Evolutionary conservation across 2,113 vertebrate species (phyloP).

Genomic region (Bagarius yarrelli): DNA sequence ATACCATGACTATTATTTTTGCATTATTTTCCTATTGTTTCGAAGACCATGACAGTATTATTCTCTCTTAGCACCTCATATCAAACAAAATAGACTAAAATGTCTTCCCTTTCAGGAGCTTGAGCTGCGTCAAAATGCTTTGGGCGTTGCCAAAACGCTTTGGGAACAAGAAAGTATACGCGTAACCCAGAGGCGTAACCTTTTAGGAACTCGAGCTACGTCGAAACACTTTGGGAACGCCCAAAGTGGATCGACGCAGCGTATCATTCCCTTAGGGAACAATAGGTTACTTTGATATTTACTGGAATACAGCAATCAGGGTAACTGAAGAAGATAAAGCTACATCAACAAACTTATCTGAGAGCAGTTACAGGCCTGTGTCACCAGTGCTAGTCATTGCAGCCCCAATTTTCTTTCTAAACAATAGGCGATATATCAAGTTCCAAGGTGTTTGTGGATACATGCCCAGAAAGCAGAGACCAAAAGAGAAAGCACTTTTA

Average conservation of each 20-base stretch:
- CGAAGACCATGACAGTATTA: constrained; percentile 61
- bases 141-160: too few relatives aligned
- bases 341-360: neutral
- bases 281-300: neutral
- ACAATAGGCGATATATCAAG: constrained; percentile 22
- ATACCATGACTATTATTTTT: constrained; percentile 71
- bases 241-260: too few relatives aligned
- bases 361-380: neutral
- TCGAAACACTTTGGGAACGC: too few relatives aligned
- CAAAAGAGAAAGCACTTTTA: constrained; percentile 31
- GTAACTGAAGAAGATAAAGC: neutral
- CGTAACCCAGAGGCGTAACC: too few relatives aligned
- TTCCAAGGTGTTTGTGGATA: constrained; percentile 35
- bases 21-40: constrained; percentile 71
- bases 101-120: too few relatives aligned
- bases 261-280: too few relatives aligned
- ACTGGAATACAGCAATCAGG: too few relatives aligned
- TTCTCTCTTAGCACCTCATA: constrained; percentile 68
- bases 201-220: too few relatives aligned
- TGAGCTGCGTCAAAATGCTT: too few relatives aligned
- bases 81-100: constrained; percentile 52
- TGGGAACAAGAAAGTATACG: too few relatives aligned
- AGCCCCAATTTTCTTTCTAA: constrained; percentile 29
- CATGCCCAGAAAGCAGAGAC: constrained; percentile 37
- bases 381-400: constrained; percentile 14